Base-by-base conservation (phyloP, 2,113 vertebrate genomes). In the Zosterops japonicus region DNA sequence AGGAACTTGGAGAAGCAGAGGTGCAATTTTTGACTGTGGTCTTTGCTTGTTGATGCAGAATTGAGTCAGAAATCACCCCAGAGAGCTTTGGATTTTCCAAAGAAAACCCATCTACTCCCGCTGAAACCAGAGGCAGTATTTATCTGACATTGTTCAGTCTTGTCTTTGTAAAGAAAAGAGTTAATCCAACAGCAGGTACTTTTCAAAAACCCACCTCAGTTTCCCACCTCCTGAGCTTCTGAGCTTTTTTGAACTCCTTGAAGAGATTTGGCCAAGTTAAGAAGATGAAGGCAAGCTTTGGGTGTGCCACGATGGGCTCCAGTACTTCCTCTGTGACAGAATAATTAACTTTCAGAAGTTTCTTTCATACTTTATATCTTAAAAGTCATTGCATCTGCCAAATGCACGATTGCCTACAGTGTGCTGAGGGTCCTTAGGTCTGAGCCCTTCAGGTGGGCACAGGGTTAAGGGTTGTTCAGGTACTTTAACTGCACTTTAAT, bases 371-470 rank as follows among this genome's bases (percentile, higher is more conserved):
- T 41, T 35, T 36, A 29, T 20, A 36, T 8, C 4, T 3, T 56
- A 31, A 75, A 70, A 55, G 25, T 33, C 11, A 31, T 14, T 21
- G 1, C 9, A 5, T 67, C 13, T 71, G 14, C n/a, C 14, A 59
- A 25, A 49, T 55, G 12, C 3, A 0, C 0, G 2, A 6, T 29
- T 59, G 6, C 3, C 1, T 63, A 0, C 2, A 8, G 0, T 49
- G 33, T 24, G 21, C 8, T 22, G 36, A 53, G 50, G 31, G 36
- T 39, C 9, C 2, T 46, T 20, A 1, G 1, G 22, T 72, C 7
- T 2, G 9, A 69, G 50, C 60, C 27, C 49, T 78, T 64, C 16
- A 19, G 17, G 7, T 69, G 22, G 4, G 33, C 35, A 44, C 18
- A 35, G 31, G 22, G 23, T 27, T 57, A 5, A 36, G 13, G 13